A percentile compares a stretch with the other conserved stretches of the same genome.
Conservation (phyloP, 2,113 vertebrate species). For the Merops nubicus region DNA sequence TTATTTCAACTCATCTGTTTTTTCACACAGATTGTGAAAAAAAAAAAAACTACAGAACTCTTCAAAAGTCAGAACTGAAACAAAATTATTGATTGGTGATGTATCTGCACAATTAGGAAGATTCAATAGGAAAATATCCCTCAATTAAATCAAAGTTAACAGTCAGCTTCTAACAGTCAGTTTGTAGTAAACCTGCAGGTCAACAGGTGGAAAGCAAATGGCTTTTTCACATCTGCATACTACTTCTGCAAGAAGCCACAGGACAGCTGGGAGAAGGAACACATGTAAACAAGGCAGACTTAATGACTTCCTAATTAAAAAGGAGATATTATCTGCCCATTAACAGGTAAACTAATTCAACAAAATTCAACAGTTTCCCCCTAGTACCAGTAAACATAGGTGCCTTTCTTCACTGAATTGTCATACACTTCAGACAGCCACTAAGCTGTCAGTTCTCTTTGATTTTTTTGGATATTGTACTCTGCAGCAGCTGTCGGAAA, state of each 20-base stretch:
- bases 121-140: background rate
- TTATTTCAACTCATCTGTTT: background rate
- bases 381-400: background rate
- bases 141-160: background rate
- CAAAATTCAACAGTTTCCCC: conserved; percentile 18
- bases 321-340: conserved; percentile 54
- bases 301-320: conserved; percentile 59
- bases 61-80: background rate
- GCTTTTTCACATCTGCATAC: background rate
- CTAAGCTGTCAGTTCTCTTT: conserved; percentile 73
- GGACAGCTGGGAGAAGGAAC: conserved; percentile 47
- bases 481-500: conserved; percentile 76
- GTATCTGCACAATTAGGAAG: background rate
- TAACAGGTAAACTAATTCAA: conserved; percentile 65
- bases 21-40: background rate
- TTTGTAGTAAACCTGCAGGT: background rate
- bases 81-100: background rate
- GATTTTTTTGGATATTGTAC: conserved; percentile 71
- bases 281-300: conserved; percentile 49
- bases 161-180: background rate
- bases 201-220: conserved; percentile 15
- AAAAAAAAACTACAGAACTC: background rate
- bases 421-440: conserved; percentile 11
- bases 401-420: conserved; percentile 3
- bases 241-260: conserved; percentile 7